Evolutionary conservation across 2,797 vertebrate species (phyloP).

Genomic region (Callimico goeldii): DNA sequence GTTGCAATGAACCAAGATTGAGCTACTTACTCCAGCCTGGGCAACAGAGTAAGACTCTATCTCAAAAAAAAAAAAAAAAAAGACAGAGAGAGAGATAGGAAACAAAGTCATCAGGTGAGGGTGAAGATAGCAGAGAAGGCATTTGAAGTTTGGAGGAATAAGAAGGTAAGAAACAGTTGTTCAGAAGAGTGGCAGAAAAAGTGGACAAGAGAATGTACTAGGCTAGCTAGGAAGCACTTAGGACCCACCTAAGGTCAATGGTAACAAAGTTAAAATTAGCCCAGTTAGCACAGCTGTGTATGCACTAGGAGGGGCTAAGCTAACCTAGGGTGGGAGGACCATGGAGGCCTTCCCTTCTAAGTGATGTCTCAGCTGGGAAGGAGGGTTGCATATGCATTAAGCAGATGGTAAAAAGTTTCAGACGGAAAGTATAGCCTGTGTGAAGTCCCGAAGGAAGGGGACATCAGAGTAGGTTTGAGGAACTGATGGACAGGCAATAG

Average conservation of each 20-base stretch:
- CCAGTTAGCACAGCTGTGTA: neutral
- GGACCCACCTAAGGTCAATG: neutral
- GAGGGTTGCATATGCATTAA: neutral
- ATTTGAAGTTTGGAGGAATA: neutral
- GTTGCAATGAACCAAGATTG: neutral
- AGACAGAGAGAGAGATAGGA: neutral
- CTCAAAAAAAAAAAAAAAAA: neutral
- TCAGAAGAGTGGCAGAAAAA: neutral
- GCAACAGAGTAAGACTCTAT: neutral
- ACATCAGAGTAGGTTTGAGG: neutral
- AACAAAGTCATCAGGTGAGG: neutral
- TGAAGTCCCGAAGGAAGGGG: neutral
- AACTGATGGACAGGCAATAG: neutral
- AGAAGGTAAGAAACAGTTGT: conserved; percentile 14
- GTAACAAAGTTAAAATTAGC: neutral
- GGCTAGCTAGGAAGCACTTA: neutral
- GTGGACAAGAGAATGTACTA: neutral
- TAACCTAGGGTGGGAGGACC: neutral
- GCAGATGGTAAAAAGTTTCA: neutral
- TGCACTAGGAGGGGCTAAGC: neutral
- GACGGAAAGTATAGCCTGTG: neutral
- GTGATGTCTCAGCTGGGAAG: neutral
- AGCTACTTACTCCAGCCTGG: neutral
- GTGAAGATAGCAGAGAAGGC: neutral
- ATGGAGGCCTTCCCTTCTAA: neutral